A percentile compares a stretch with the other conserved stretches of the same genome.
phyloP scores from a whole-genome alignment of 2,797 vertebrate species.

The Eremophila alpestris region DNA sequence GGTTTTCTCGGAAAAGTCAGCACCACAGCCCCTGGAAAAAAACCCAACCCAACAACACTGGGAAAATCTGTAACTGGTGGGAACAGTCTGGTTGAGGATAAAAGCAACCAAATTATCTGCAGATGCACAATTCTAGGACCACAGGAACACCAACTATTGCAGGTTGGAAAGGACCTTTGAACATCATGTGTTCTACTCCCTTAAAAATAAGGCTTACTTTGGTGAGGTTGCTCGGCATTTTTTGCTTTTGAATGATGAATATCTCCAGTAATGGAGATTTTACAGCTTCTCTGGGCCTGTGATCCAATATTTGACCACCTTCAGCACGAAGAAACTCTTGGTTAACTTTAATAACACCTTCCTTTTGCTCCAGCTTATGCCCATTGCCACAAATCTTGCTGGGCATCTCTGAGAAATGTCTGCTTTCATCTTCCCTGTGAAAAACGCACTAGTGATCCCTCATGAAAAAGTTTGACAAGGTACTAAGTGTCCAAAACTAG shows the following conservation, averaged over 20 bases:
- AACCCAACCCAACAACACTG: fast-evolving
- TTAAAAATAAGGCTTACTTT: not conserved
- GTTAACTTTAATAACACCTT: not conserved
- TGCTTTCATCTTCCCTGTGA: fast-evolving
- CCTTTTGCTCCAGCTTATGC: not conserved
- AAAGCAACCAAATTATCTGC: not conserved
- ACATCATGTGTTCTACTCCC: not conserved
- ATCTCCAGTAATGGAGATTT: not conserved
- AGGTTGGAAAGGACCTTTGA: not conserved
- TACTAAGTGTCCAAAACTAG: not conserved
- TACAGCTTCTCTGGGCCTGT: not conserved
- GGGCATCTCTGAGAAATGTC: not conserved
- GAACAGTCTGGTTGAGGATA: not conserved
- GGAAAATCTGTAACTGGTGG: not conserved
- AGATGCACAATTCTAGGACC: not conserved
- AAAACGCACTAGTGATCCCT: not conserved
- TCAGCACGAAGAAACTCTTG: not conserved
- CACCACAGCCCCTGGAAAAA: not conserved
- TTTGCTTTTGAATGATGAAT: not conserved
- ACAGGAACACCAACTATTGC: not conserved
- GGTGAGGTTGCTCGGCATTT: not conserved
- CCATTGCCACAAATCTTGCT: not conserved
- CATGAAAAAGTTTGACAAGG: too few species aligned
- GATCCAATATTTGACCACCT: not conserved
- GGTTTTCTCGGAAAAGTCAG: not conserved